phyloP scores from a whole-genome alignment of 2,113 vertebrate genomes.

The Petaurus breviceps region DNA sequence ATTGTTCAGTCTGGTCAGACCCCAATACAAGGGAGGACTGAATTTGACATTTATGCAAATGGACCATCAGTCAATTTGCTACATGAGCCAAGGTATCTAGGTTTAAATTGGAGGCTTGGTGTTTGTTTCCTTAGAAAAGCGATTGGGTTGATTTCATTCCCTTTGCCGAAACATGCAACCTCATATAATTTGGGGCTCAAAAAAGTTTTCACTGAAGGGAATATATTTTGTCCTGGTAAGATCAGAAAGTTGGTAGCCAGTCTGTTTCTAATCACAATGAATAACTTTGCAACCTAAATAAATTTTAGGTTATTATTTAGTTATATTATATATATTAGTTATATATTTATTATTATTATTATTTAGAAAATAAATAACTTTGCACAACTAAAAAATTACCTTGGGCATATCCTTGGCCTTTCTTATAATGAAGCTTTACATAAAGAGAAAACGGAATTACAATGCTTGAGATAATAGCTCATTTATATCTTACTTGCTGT shows the following conservation, averaged over 20 bases:
- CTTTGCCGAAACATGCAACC: conserved; percentile 39
- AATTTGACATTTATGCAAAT: conserved; percentile 38
- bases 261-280: conserved; percentile 12
- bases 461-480: neutral
- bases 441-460: neutral
- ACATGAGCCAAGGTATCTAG: neutral
- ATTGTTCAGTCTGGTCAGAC: conserved; percentile 27
- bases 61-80: neutral
- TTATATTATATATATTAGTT: too few species aligned
- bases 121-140: neutral
- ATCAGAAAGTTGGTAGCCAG: conserved; percentile 11
- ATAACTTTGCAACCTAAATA: neutral
- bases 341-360: too few species aligned
- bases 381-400: neutral
- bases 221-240: conserved; percentile 8
- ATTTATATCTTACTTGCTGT: neutral
- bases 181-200: conserved; percentile 34
- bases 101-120: conserved; percentile 13
- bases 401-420: neutral
- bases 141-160: conserved; percentile 50
- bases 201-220: conserved; percentile 36
- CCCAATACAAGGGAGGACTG: conserved; percentile 21
- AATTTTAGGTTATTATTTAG: too few species aligned
- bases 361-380: too few species aligned
- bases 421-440: neutral